Evolutionary conservation across 2,888 invertebrate genomes (phyloP), one percentile per base, ranked within the genome.

Genomic region (Caenorhabditis angaria): DNA sequence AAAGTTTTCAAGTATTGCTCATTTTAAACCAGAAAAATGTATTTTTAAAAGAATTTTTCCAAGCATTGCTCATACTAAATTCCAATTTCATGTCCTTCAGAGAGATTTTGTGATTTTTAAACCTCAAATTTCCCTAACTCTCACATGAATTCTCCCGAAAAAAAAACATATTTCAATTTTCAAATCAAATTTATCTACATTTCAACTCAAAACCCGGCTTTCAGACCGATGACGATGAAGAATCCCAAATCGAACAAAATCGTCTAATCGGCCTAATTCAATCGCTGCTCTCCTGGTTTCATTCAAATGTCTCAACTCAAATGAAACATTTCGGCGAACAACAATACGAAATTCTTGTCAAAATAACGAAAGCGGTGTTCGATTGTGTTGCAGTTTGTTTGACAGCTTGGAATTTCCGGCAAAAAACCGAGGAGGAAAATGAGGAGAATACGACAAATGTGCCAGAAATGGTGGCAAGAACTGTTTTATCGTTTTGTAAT

Each of bases 381-480:
- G 58, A 72, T 3, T 63, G 67, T 27, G 24, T 61, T 8, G 55
- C 54, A 32, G 58, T 68, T 0, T 25, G 57, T 10, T 41, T 72
- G 4, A 58, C 64, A 14, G 60, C 72, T 2, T 72, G 51, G 53
- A 64, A 72, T 55, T 72, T 61, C 53, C 53, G 57, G 6, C 1
- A 63, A 20, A 66, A 67, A 25, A 57, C 50, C 24, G 72, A 72
- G n/a, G 58, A 63, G 32, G 67, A 72, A n/a, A 20, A 47, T 25
- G 64, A 18, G 64, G 61, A 24, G n/a, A n/a, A n/a, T n/a, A n/a
- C n/a, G n/a, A n/a, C n/a, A 2, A 35, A 65, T 10, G 62, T 70
- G 0, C 65, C 63, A 1, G 51, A 57, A n/a, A 35, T 61, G 20
- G 50, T 64, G 18, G 32, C 61, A 32, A 60, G 67, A 58, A 56